Base-by-base conservation (phyloP, 2,797 vertebrate species). In the Chiroxiphia lanceolata region DNA sequence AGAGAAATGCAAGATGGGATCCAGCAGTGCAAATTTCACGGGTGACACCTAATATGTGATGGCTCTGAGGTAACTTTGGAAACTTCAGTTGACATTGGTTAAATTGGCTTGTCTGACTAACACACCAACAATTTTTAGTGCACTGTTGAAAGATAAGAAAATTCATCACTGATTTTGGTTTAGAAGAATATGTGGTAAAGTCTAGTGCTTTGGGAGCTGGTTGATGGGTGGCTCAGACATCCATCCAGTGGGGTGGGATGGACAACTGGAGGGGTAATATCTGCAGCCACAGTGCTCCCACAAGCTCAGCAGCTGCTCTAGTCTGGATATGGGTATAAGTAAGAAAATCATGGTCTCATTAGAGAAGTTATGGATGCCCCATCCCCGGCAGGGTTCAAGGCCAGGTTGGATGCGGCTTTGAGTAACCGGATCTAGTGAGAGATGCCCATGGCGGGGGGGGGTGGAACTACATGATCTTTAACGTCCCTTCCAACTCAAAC, bases 41-140 rank as follows among this genome's bases (percentile, higher is more conserved):
- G 68, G 10, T 0, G 0, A 45, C 44, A 69, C 25, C 19, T 25
- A 47, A 48, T 7, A 14, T 10, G 14, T n/a, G 48, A 34, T 22
- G 27, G 34, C 29, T 45, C 63, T 51, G 51, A 76, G 31, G 50
- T 48, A 59, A 36, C n/a, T 74, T 53, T 1, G 3, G 69, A 83
- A 86, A 64, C 25, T 47, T 80, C 19, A 15, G 4, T 6, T 56
- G 45, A 16, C 48, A 17, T n/a, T 68, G 26, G 15, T 50, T 79
- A 65, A 76, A 54, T 48, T 45, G 50, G 29, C 16, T 69, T 13
- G 18, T 63, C 74, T 31, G 31, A 31, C 26, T 20, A 48, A 64
- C 42, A 45, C 14, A 57, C 16, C 12, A n/a, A 25, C 15, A 61
- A 10, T 26, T 83, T 72, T 53, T 75, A 82, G 17, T 13, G 13